Conservation (phyloP, 1,140 invertebrate species). For the Archivesica marissinica region DNA sequence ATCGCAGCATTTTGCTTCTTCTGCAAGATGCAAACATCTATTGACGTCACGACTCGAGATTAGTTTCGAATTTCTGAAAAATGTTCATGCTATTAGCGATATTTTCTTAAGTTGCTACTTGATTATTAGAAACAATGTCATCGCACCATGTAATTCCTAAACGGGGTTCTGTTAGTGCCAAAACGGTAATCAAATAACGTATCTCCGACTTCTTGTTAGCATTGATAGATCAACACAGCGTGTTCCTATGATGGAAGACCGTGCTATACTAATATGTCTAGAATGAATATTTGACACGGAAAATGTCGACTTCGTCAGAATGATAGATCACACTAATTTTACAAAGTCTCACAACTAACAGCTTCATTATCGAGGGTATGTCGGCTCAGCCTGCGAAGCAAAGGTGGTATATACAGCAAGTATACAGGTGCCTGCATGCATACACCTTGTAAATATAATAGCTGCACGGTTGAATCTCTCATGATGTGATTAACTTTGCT, state of each 20-base stretch:
- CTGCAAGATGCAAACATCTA: too few species aligned
- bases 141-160: neutral
- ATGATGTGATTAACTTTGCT: too few species aligned
- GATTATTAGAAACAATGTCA: neutral
- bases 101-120: neutral
- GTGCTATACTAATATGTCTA: constrained; percentile 37
- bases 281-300: constrained; percentile 53
- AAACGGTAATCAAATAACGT: constrained; percentile 12
- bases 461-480: too few species aligned
- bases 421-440: too few species aligned
- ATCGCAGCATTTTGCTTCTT: too few species aligned
- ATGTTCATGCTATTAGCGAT: neutral
- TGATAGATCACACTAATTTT: constrained; percentile 44
- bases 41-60: too few species aligned
- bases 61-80: too few species aligned
- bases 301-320: neutral
- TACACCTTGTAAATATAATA: too few species aligned
- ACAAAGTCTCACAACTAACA: constrained; percentile 13
- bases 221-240: neutral
- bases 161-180: neutral
- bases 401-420: too few species aligned
- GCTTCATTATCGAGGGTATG: constrained; percentile 36
- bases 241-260: constrained; percentile 13
- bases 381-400: constrained; percentile 5
- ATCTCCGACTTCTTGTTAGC: constrained; percentile 14